Base-by-base conservation (phyloP, 2,888 invertebrate genomes). In the Platycheirus albimanus region DNA sequence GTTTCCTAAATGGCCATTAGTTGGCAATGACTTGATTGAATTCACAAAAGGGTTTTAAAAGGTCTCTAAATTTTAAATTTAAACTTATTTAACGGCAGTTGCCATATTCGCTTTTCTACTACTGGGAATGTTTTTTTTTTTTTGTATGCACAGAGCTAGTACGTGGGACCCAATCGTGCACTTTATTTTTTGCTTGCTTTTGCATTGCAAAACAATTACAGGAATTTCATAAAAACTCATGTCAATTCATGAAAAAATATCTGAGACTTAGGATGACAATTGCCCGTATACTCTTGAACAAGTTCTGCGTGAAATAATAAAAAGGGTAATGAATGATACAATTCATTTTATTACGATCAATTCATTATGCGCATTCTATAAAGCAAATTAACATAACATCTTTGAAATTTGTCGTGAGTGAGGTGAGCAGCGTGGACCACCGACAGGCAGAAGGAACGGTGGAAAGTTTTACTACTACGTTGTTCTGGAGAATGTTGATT, bases 371-470 rank as follows among this genome's bases (percentile, higher is more conserved):
- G 69, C 8, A 33, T 61, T 13, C n/a, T 43, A n/a, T 15, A 11
- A 41, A 49, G 33, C 41, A 56, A 10, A 75, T 75, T 58, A 58
- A 58, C 41, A 75, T 75, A 49, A 38, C n/a, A 36, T 24, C 10
- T 36, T 47, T 24, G n/a, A 10, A 17, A 30, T 52, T 17, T 36
- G 20, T 38, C 24, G 24, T 49, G 13, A 36, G 24, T 19, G 15
- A 1, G 8, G 0, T 7, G 4, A 20, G n/a, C n/a, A n/a, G n/a
- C n/a, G n/a, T n/a, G 30, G 67, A 28, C 52, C 30, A 54, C 41
- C 15, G 28, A 28, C 28, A 20, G 3, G 1, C n/a, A 4, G n/a
- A 8, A n/a, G 20, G n/a, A 7, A 20, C 2, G 20, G 15, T 20
- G 19, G 58, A 51, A 41, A 51, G 28, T 19, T 49, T 71, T 51